phyloP scores from a whole-genome alignment of 2,113 vertebrate genomes.

The Pseudonaja textilis region DNA sequence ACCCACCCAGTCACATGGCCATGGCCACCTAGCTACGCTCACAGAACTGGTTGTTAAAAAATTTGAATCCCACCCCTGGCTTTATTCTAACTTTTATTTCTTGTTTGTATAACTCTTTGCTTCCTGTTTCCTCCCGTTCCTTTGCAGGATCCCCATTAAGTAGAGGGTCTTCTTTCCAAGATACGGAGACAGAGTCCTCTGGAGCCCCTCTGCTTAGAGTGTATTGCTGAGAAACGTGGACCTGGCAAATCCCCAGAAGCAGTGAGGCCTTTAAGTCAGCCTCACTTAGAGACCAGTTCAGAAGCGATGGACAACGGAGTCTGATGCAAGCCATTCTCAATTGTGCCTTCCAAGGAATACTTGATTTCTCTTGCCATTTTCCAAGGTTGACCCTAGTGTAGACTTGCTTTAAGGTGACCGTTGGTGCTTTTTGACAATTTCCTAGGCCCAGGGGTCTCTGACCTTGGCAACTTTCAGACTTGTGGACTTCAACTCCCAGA shows the following conservation, averaged over 20 bases:
- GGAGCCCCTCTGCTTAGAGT: constrained; percentile 87
- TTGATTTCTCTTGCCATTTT: constrained; percentile 10
- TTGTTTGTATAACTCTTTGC: constrained; percentile 56
- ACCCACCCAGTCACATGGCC: too few species aligned
- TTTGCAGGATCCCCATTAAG: constrained; percentile 68
- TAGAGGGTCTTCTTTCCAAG: constrained; percentile 81
- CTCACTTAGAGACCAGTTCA: constrained; percentile 35
- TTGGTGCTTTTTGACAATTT: constrained; percentile 19
- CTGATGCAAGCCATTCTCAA: neutral
- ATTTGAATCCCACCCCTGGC: too few species aligned
- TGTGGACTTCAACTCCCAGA: too few species aligned
- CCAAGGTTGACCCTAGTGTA: neutral
- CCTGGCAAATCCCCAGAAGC: neutral
- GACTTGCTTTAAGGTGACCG: constrained; percentile 14
- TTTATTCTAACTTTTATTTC: constrained; percentile 43
- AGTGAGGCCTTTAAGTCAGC: fast-evolving
- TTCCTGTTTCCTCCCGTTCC: constrained; percentile 43
- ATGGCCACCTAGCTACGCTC: too few species aligned
- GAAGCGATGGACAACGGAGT: constrained; percentile 39
- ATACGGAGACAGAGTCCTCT: constrained; percentile 87
- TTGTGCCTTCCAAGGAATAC: constrained; percentile 4
- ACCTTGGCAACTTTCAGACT: too few species aligned
- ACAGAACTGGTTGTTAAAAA: too few species aligned
- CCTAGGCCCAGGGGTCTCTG: neutral
- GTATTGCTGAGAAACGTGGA: constrained; percentile 65